Conservation (phyloP, 2,888 invertebrate species). For the Molanna angustata region DNA sequence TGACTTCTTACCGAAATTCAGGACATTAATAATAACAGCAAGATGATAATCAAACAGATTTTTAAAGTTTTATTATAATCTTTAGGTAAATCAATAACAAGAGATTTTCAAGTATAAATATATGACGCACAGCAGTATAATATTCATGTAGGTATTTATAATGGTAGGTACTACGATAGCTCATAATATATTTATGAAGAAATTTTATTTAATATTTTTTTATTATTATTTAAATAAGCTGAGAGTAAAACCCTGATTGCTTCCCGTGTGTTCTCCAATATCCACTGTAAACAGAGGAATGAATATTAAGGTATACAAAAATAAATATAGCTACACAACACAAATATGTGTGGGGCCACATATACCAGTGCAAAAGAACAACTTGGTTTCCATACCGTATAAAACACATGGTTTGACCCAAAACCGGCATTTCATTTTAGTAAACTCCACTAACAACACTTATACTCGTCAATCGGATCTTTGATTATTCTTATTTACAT, state of each 20-base stretch:
- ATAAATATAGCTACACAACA: constrained; percentile 20
- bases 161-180: no score
- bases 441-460: constrained; percentile 25
- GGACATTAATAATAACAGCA: no score
- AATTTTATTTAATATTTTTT: background rate
- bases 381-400: constrained; percentile 40
- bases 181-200: constrained; percentile 1
- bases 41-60: no score
- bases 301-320: constrained; percentile 24
- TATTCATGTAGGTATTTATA: no score
- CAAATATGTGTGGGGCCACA: constrained; percentile 18
- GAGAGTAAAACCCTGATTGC: constrained; percentile 13
- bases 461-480: constrained; percentile 11
- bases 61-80: no score
- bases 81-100: no score
- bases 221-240: background rate
- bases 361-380: no score
- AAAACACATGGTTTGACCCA: constrained; percentile 54
- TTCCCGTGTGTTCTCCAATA: constrained; percentile 19
- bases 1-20: no score
- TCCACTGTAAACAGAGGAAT: constrained; percentile 23
- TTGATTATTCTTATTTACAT: background rate
- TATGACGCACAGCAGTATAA: no score
- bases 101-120: no score
- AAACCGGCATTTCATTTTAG: constrained; percentile 49